These are phyloP conservation scores for Tenualosa thibaudeaui DNA, from an alignment of 2,797 vertebrate species.

Conservation along the genomic window DNA sequence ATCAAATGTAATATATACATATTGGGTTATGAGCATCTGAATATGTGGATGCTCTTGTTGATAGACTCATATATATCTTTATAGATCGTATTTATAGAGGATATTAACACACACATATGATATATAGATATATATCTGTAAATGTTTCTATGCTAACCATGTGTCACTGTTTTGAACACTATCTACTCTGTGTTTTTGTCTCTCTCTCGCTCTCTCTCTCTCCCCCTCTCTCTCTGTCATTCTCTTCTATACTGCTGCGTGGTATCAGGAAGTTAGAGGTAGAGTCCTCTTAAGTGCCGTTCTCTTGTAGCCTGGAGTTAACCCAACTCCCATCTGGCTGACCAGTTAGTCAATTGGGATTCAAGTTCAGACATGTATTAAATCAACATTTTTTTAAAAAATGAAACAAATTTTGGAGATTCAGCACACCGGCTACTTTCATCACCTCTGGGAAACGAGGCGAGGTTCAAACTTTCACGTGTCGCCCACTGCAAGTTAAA, in stretches of 20 bases:
- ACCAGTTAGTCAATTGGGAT: not conserved
- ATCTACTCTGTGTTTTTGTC: not conserved
- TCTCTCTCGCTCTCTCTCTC: not conserved
- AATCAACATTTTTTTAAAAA: too few relatives aligned
- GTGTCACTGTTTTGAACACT: constrained; percentile 27
- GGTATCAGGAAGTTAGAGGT: not conserved
- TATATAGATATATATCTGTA: constrained; percentile 70
- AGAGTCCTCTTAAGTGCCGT: constrained; percentile 6
- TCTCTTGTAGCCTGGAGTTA: not conserved
- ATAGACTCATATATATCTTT: constrained; percentile 38
- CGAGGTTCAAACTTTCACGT: too few relatives aligned
- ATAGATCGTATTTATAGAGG: constrained; percentile 23
- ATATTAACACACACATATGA: constrained; percentile 57
- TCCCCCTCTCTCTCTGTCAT: not conserved
- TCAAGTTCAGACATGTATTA: not conserved
- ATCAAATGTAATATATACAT: constrained; percentile 42
- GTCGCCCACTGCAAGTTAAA: too few relatives aligned
- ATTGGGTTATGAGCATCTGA: constrained; percentile 42
- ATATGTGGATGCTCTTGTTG: constrained; percentile 42
- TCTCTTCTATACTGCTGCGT: not conserved
- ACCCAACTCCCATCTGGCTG: not conserved
- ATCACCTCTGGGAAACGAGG: not conserved
- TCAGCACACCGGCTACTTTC: too few relatives aligned
- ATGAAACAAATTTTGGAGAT: too few relatives aligned
- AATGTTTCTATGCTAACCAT: constrained; percentile 55